A percentile compares a stretch with the other conserved stretches of the same genome.
These are phyloP conservation scores for Lamproptera curius DNA, from an alignment of 2,888 invertebrate genomes.

Conservation along the genomic window DNA sequence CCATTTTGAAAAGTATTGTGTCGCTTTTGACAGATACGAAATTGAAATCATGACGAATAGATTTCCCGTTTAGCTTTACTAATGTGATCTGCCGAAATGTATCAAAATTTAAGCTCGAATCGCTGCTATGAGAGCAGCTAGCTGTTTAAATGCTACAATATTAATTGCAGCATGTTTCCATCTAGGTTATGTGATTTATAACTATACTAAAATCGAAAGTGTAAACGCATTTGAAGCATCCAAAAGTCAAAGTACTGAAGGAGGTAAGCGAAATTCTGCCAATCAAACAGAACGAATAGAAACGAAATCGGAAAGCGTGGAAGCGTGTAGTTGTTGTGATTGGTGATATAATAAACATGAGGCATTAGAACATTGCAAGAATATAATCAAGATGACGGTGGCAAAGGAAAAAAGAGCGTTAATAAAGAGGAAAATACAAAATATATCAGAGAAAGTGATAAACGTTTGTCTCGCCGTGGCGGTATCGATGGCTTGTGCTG, in stretches of 20 bases:
- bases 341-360: not conserved
- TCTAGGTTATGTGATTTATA: constrained; percentile 36
- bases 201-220: constrained; percentile 36
- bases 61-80: constrained; percentile 24
- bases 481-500: constrained; percentile 51
- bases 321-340: constrained; percentile 33
- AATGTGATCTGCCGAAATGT: constrained; percentile 50
- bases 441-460: constrained; percentile 43
- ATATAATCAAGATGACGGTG: constrained; percentile 36
- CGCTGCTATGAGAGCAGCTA: constrained; percentile 48
- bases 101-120: constrained; percentile 28
- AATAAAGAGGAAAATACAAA: constrained; percentile 39
- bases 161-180: constrained; percentile 44
- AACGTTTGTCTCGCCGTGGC: constrained; percentile 48
- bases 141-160: constrained; percentile 40
- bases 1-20: not conserved
- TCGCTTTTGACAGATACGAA: not conserved
- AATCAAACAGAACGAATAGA: constrained; percentile 11
- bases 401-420: constrained; percentile 43
- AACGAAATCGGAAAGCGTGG: constrained; percentile 6
- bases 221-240: not conserved
- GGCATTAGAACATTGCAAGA: constrained; percentile 14
- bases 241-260: no score
- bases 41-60: constrained; percentile 13
- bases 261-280: no score